Evolutionary conservation across 2,888 invertebrate species (phyloP), one percentile per base, ranked within the genome.

Genomic region (Anagyrus pseudococci): DNA sequence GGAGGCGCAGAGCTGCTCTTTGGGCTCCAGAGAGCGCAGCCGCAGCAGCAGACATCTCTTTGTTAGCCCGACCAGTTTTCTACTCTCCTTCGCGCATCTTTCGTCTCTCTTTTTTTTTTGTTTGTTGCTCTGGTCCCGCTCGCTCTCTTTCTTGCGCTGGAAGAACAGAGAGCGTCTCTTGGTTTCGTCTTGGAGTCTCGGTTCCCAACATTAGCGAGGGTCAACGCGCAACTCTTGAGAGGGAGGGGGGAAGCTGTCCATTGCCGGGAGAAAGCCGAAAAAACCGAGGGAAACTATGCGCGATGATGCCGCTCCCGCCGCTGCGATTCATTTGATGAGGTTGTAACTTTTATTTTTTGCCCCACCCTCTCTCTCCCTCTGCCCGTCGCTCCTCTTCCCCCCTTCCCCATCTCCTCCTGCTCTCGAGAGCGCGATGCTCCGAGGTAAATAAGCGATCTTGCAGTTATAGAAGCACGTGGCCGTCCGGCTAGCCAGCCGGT

Each of bases 61-160:
- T 78, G 78, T 77, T 76, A 75, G 73, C 70, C 52, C 71, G 75
- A 75, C 77, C 77, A 77, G 77, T 75, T 76, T 74, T 75, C 74
- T 70, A 48, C 70, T 71, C 58, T 55, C 37, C 47, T 29, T 58
- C 49, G 22, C 37, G 10, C 8, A 10, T 43, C 53, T 44, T 15
- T 8, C 8, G 8, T n/a, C n/a, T n/a, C 8, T 53, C 33, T n/a
- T 46, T 50, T 15, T 41, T n/a, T n/a, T 52, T 57, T 49, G 19
- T 57, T 20, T 52, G 8, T 19, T 37, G 49, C 37, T 53, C 58
- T 48, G 55, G 33, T 52, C 50, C 54, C 33, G 58, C 50, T 43
- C 44, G 47, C 29, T 8, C 19, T 33, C 44, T 25, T n/a, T n/a
- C n/a, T n/a, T n/a, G n/a, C n/a, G n/a, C n/a, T n/a, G n/a, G n/a